A percentile compares a stretch with the other conserved stretches of the same genome.
These are phyloP conservation scores for Lophochroa leadbeateri DNA, from an alignment of 2,113 vertebrate genomes.

Conservation along the genomic window DNA sequence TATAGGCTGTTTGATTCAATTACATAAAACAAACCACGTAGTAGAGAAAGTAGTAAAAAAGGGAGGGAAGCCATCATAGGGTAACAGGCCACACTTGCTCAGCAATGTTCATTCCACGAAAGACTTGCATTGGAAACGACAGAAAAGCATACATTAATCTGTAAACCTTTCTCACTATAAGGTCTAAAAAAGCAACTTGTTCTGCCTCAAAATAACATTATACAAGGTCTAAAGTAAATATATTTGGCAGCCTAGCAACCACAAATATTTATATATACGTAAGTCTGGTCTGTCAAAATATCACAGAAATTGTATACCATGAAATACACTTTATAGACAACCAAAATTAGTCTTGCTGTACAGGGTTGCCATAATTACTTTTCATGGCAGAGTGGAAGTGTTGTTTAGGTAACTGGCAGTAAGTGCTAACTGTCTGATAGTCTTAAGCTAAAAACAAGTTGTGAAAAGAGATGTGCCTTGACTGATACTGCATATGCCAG, in stretches of 20 bases:
- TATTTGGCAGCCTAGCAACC: conserved; percentile 62
- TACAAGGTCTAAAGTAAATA: conserved; percentile 53
- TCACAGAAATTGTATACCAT: conserved; percentile 39
- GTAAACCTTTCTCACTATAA: neutral
- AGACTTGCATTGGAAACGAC: neutral
- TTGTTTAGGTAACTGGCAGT: neutral
- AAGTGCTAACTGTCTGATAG: neutral
- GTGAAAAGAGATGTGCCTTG: neutral
- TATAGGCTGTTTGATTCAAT: neutral
- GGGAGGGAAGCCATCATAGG: neutral
- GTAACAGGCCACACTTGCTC: neutral
- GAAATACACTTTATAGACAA: conserved; percentile 29
- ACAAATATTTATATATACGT: conserved; percentile 68
- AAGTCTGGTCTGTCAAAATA: conserved; percentile 59
- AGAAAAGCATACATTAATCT: conserved; percentile 38
- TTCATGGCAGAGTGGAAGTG: neutral
- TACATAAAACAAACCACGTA: neutral
- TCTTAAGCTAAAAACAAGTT: neutral
- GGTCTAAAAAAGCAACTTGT: conserved; percentile 39
- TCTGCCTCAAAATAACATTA: conserved; percentile 59
- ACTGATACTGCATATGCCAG: neutral
- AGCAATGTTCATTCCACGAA: neutral
- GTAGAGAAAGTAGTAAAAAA: neutral
- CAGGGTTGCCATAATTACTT: conserved; percentile 10
- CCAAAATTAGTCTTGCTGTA: conserved; percentile 41